These are phyloP conservation scores for Pissodes strobi DNA, from an alignment of 1,140 invertebrate species.

Conservation along the genomic window DNA sequence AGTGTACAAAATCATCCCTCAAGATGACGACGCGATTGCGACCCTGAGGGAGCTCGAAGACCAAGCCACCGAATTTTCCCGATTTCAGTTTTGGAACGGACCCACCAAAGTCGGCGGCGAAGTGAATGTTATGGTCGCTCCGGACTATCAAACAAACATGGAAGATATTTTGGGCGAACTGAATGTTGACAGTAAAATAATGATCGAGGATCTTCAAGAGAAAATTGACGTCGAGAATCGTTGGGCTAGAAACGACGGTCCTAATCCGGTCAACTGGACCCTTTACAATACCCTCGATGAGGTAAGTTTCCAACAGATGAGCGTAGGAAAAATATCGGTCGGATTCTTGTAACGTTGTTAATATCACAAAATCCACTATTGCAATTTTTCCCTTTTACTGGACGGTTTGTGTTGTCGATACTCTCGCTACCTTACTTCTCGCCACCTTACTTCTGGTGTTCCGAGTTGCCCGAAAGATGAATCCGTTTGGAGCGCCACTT, in stretches of 20 bases:
- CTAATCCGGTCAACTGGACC: conserved; percentile 27
- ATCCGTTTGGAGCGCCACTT: no score
- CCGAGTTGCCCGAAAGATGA: no score
- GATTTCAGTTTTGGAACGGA: conserved; percentile 43
- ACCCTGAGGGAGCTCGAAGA: conserved; percentile 32
- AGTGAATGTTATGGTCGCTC: conserved; percentile 53
- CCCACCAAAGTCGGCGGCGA: conserved; percentile 17
- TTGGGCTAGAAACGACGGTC: not conserved
- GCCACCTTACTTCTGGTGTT: no score
- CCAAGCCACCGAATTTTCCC: conserved; percentile 10
- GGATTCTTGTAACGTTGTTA: no score
- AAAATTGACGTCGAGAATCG: conserved; percentile 42
- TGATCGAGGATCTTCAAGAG: conserved; percentile 54
- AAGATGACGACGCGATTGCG: conserved; percentile 30
- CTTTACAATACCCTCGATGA: conserved; percentile 34
- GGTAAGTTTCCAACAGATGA: no score
- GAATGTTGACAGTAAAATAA: conserved; percentile 42
- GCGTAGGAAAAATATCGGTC: no score
- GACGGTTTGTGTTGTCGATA: no score
- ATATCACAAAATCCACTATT: no score
- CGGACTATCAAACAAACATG: conserved; percentile 41
- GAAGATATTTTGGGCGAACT: conserved; percentile 18
- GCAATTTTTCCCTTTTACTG: no score
- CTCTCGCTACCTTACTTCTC: no score
- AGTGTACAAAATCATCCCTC: conserved; percentile 42